These are phyloP conservation scores for Polymixis flavicincta DNA, from an alignment of 2,888 invertebrate genomes.

Conservation along the genomic window DNA sequence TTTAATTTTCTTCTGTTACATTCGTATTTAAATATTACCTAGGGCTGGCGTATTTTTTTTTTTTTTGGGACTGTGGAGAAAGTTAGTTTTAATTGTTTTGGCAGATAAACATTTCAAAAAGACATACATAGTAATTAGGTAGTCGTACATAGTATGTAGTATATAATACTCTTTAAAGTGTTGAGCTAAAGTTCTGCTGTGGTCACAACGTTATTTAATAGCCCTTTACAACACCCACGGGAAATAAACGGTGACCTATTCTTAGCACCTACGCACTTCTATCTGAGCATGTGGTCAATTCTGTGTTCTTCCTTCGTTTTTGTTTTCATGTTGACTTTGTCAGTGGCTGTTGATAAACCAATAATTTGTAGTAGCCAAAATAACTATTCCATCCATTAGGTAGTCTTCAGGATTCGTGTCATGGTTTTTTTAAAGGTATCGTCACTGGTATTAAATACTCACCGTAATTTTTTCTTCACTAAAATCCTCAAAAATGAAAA, in stretches of 20 bases:
- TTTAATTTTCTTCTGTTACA: constrained; percentile 49
- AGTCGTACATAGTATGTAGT: background rate
- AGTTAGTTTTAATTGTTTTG: background rate
- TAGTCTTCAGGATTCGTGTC: too few species aligned
- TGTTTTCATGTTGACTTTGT: background rate
- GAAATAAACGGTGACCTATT: constrained; percentile 8
- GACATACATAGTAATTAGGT: background rate
- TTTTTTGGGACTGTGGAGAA: background rate
- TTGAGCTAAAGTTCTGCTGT: constrained; percentile 6
- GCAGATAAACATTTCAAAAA: background rate
- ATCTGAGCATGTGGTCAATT: background rate
- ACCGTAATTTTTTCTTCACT: too few species aligned
- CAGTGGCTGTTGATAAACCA: background rate
- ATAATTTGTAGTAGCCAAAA: background rate
- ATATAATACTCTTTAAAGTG: constrained; percentile 4
- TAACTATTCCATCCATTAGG: background rate
- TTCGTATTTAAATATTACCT: constrained; percentile 14
- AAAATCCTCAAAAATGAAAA: background rate
- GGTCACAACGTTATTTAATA: constrained; percentile 16
- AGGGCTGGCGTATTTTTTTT: constrained; percentile 39
- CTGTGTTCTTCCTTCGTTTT: background rate
- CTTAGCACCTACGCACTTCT: background rate
- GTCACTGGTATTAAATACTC: background rate
- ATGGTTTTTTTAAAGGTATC: background rate
- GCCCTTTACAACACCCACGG: background rate